Evolutionary conservation across 2,888 invertebrate species (phyloP).

Genomic region (Caenorhabditis imperialis): DNA sequence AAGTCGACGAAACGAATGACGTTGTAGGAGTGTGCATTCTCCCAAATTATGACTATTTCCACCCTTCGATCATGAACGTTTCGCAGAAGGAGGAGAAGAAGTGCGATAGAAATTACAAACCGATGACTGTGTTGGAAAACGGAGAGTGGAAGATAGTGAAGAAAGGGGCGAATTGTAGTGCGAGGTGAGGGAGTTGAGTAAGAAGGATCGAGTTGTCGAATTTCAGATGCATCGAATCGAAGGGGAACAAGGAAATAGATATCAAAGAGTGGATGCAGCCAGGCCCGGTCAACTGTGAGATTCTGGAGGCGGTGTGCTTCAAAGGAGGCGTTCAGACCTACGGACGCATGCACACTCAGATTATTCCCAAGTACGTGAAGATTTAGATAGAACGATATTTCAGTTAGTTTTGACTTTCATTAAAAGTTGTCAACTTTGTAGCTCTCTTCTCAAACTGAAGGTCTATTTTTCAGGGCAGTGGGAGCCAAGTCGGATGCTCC

Average conservation of each 20-base stretch:
- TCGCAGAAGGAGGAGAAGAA: too few species aligned
- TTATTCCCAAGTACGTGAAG: conserved; percentile 8
- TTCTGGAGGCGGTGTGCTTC: conserved; percentile 17
- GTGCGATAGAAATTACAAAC: conserved; percentile 5
- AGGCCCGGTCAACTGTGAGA: conserved; percentile 15
- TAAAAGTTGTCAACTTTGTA: too few species aligned
- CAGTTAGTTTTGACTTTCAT: too few species aligned
- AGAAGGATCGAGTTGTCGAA: too few species aligned
- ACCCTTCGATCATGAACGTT: conserved; percentile 3
- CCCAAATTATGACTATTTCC: background rate
- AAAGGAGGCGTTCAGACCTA: background rate
- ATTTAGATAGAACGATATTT: background rate
- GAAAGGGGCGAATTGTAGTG: conserved; percentile 10
- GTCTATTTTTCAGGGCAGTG: too few species aligned
- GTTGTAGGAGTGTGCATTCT: too few species aligned
- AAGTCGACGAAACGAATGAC: too few species aligned
- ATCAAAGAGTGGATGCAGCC: conserved; percentile 16
- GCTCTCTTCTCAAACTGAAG: too few species aligned
- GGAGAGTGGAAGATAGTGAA: conserved; percentile 3
- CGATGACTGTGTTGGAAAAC: conserved; percentile 4
- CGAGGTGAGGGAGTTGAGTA: conserved; percentile 9
- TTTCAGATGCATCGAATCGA: too few species aligned
- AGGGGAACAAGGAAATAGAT: too few species aligned
- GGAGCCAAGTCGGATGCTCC: too few species aligned
- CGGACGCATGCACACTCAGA: conserved; percentile 14